phyloP scores from a whole-genome alignment of 2,797 vertebrate genomes.

The Mionectes olivaceus region DNA sequence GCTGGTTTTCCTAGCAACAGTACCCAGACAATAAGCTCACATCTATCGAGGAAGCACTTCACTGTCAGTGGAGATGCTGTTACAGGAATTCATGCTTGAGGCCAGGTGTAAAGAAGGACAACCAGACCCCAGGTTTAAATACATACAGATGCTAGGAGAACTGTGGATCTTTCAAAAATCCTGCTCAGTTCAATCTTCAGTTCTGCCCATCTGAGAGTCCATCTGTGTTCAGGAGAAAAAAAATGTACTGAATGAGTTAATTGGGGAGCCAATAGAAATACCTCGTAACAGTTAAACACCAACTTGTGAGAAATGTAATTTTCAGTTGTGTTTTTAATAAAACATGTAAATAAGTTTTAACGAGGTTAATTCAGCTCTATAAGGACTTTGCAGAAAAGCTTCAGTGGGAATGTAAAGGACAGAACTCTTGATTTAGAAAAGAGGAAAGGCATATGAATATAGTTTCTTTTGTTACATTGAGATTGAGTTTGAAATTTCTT shows the following conservation, averaged over 20 bases:
- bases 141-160: not conserved
- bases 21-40: not conserved
- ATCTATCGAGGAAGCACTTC: not conserved
- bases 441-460: not conserved
- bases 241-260: not conserved
- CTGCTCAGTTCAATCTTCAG: not conserved
- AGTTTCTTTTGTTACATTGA: not conserved
- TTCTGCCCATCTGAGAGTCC: not conserved
- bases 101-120: not conserved
- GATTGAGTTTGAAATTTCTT: not conserved
- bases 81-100: not conserved
- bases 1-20: conserved; percentile 20
- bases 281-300: not conserved
- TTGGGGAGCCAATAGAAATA: not conserved
- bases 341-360: conserved; percentile 8
- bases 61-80: not conserved
- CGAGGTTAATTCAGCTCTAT: not conserved
- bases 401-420: not conserved
- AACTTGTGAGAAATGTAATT: not conserved
- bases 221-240: not conserved
- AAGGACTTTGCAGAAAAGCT: not conserved
- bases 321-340: not conserved
- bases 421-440: not conserved
- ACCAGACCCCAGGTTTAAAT: not conserved
- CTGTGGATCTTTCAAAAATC: not conserved